A percentile compares a stretch with the other conserved stretches of the same genome.
Conservation (phyloP, 2,113 vertebrate species). For the Verasper variegatus region DNA sequence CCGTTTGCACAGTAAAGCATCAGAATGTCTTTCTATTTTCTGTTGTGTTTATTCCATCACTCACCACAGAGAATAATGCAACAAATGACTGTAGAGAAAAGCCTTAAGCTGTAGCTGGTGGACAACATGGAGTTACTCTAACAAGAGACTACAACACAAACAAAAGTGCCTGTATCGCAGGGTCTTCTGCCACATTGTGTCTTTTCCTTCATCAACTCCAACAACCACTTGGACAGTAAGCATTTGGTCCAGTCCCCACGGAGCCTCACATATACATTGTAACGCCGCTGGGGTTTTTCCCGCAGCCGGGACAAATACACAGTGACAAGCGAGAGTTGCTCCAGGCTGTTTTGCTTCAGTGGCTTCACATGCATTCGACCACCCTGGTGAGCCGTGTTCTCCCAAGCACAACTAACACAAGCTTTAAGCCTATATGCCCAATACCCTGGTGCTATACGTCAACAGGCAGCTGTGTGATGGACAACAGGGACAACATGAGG, state of each 20-base stretch:
- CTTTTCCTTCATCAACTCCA: not conserved
- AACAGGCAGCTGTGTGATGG: conserved; percentile 8
- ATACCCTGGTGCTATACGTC: not conserved
- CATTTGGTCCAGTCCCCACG: conserved; percentile 14
- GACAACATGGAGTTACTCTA: not conserved
- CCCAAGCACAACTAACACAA: conserved; percentile 49
- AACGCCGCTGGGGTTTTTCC: not conserved
- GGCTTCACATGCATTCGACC: conserved; percentile 47
- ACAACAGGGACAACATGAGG: not conserved
- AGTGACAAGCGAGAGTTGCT: conserved; percentile 58
- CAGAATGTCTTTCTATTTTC: not conserved
- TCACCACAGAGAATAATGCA: not conserved
- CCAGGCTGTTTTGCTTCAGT: conserved; percentile 49
- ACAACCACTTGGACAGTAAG: conserved; percentile 7
- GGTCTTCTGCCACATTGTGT: conserved; percentile 4
- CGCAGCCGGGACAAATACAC: conserved; percentile 38
- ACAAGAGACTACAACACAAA: not conserved
- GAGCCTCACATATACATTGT: conserved; percentile 13
- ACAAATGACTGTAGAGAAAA: not conserved
- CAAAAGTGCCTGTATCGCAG: not conserved
- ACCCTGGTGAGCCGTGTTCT: conserved; percentile 37
- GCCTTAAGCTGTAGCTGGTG: conserved; percentile 22
- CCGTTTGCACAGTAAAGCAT: not conserved
- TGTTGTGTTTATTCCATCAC: not conserved
- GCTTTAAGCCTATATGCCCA: conserved; percentile 47